Conservation (phyloP, 2,797 vertebrate genomes). For the Spinus pinus region DNA sequence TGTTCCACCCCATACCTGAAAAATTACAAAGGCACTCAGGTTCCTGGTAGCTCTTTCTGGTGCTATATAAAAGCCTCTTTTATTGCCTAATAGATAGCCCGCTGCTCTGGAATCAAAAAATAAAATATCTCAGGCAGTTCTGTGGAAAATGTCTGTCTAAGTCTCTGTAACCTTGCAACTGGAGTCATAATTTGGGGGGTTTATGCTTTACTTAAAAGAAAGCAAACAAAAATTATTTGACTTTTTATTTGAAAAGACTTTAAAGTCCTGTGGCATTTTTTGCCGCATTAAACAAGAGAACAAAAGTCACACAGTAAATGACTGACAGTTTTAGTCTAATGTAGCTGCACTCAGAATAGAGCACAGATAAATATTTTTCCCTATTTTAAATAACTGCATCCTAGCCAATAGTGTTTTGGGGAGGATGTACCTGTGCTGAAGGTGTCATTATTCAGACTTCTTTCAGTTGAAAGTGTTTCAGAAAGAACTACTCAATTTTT, state of each 20-base stretch:
- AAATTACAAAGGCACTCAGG: neutral
- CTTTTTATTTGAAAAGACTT: neutral
- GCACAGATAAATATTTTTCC: neutral
- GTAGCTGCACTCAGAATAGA: neutral
- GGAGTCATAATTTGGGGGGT: fast-evolving
- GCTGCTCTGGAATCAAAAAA: neutral
- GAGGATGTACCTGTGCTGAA: neutral
- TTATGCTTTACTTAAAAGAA: neutral
- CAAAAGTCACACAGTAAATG: fast-evolving
- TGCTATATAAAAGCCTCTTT: neutral
- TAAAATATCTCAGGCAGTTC: neutral
- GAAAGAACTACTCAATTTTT: neutral
- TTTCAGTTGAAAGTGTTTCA: neutral
- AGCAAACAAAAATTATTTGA: neutral
- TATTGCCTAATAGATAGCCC: neutral
- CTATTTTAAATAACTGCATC: neutral
- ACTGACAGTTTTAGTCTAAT: neutral
- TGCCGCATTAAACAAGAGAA: neutral
- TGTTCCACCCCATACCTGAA: neutral
- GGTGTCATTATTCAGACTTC: neutral
- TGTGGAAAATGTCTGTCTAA: neutral
- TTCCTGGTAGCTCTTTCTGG: neutral
- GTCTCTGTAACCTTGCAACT: neutral
- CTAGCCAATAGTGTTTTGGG: neutral
- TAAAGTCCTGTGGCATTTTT: neutral